phyloP scores from a whole-genome alignment of 2,888 invertebrate species.

The Neoascia interrupta region DNA sequence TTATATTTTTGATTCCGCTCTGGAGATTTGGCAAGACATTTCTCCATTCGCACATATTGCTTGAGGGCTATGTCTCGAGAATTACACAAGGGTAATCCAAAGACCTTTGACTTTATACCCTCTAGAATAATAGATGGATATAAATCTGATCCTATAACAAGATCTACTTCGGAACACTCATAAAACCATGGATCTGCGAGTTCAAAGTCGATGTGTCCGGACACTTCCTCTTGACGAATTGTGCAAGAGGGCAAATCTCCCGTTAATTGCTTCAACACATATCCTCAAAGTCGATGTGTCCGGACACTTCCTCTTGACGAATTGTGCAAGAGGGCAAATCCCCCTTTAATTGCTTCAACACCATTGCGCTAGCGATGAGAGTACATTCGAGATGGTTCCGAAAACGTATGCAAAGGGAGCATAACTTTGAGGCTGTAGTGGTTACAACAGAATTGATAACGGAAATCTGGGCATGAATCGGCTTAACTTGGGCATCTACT shows the following conservation, averaged over 20 bases:
- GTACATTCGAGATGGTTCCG: not conserved
- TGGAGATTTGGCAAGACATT: not conserved
- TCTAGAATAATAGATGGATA: not conserved
- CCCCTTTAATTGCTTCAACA: slow-evolving; percentile 13
- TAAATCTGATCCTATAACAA: slow-evolving; percentile 9
- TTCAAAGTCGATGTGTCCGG: not conserved
- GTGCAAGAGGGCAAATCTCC: slow-evolving; percentile 3
- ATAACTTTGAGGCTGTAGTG: not conserved
- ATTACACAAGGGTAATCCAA: not conserved
- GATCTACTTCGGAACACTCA: slow-evolving; percentile 1
- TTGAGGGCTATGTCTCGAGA: not conserved
- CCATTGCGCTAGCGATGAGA: not conserved
- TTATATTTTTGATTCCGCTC: not conserved
- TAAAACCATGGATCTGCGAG: slow-evolving; percentile 14
- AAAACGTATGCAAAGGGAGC: not conserved
- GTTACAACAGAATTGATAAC: not conserved
- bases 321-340: not conserved
- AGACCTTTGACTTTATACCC: not conserved
- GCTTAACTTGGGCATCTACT: slow-evolving; percentile 1
- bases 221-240: not conserved
- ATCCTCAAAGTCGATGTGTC: not conserved
- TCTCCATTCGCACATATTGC: not conserved
- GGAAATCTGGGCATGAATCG: slow-evolving; percentile 11
- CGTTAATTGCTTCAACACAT: too few species aligned
- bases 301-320: not conserved